Conservation (phyloP, 2,888 invertebrate genomes). For the Eudemis profundana region DNA sequence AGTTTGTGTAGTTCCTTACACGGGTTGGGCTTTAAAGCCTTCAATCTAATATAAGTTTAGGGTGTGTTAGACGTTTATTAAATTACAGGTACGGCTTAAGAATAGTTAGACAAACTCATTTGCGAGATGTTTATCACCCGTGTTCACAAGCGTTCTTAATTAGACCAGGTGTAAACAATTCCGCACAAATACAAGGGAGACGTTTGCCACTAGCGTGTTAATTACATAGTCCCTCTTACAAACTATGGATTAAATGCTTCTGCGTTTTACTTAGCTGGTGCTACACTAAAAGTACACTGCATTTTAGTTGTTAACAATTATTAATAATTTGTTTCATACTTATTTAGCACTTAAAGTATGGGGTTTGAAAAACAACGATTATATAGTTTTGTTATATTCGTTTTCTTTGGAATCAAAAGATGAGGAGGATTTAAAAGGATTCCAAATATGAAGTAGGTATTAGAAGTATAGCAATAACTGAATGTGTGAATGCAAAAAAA, state of each 20-base stretch:
- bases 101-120: slow-evolving; percentile 52
- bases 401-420: no score
- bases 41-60: slow-evolving; percentile 70
- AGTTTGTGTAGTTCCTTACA: slow-evolving; percentile 70
- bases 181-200: slow-evolving; percentile 30
- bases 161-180: slow-evolving; percentile 34
- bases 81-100: slow-evolving; percentile 58
- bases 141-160: slow-evolving; percentile 37
- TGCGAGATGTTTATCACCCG: slow-evolving; percentile 32
- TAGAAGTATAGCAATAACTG: no score
- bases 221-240: slow-evolving; percentile 32
- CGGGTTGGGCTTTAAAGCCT: slow-evolving; percentile 62
- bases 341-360: no score
- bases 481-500: no score
- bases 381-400: no score
- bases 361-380: no score
- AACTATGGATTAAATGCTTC: slow-evolving; percentile 21
- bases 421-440: no score
- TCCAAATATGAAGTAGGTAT: no score
- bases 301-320: not conserved
- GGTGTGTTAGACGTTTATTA: slow-evolving; percentile 64
- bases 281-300: not conserved
- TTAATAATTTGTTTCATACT: no score
- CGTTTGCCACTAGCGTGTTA: slow-evolving; percentile 18
- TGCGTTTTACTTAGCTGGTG: slow-evolving; percentile 12